Conservation (phyloP, 2,888 invertebrate species). For the Merodon equestris region DNA sequence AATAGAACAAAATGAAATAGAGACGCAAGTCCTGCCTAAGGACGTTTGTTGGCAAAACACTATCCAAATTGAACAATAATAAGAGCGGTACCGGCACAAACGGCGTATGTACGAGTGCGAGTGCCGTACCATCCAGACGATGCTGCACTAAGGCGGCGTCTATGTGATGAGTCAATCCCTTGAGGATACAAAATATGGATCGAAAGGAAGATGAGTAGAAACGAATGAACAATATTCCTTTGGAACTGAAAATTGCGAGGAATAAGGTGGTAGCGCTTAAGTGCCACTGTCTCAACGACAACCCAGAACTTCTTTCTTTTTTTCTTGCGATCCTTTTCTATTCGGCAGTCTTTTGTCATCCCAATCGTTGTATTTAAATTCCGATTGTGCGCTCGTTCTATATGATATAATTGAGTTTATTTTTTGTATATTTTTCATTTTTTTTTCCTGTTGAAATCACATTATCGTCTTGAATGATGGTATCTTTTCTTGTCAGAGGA, state of each 20-base stretch:
- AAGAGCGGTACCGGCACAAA: background rate
- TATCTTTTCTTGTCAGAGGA: too few relatives aligned
- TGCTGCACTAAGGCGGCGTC: conserved; percentile 2
- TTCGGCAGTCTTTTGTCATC: conserved; percentile 28
- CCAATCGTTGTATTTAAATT: conserved; percentile 54
- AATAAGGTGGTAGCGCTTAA: conserved; percentile 10
- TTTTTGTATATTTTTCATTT: too few relatives aligned
- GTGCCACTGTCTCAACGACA: background rate
- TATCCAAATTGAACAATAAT: conserved; percentile 27
- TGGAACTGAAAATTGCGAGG: conserved; percentile 42
- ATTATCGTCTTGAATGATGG: conserved; percentile 6
- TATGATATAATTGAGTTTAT: conserved; percentile 48
- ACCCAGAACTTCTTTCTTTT: conserved; percentile 1
- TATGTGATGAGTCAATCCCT: conserved; percentile 2
- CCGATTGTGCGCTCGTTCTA: conserved; percentile 42
- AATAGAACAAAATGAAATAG: too few relatives aligned
- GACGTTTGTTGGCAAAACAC: conserved; percentile 34
- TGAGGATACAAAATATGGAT: conserved; percentile 4
- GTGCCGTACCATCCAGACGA: conserved; percentile 8
- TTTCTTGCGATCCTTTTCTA: background rate
- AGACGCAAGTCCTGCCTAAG: conserved; percentile 19
- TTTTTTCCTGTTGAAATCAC: conserved; percentile 5
- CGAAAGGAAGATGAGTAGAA: conserved; percentile 22
- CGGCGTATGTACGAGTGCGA: conserved; percentile 7
- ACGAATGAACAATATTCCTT: conserved; percentile 13